A percentile compares a stretch with the other conserved stretches of the same genome.
These are phyloP conservation scores for Camarhynchus parvulus DNA, from an alignment of 2,113 vertebrate species.

Conservation along the genomic window DNA sequence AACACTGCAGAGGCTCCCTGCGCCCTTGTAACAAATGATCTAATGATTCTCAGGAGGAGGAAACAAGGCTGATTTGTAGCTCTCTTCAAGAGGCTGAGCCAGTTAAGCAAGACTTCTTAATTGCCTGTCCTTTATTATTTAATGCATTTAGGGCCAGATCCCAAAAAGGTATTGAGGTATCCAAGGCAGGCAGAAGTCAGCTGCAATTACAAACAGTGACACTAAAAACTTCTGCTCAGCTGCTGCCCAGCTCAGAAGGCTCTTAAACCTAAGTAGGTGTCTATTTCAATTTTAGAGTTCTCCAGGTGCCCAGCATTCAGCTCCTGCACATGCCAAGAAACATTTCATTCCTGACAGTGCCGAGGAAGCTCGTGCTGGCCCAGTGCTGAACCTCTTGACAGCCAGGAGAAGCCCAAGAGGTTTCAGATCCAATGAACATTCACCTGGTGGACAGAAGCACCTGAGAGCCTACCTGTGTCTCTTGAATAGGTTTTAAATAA, in stretches of 20 bases:
- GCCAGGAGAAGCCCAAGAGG: neutral
- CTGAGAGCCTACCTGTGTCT: neutral
- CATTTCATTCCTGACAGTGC: neutral
- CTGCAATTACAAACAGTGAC: neutral
- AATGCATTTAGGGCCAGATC: neutral
- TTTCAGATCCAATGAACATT: accelerated
- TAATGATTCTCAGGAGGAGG: slow-evolving; percentile 34
- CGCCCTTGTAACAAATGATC: slow-evolving; percentile 24
- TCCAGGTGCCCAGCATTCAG: neutral
- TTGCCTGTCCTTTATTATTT: slow-evolving; percentile 41
- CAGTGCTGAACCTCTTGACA: neutral
- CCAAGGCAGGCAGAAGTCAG: neutral
- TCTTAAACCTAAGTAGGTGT: slow-evolving; percentile 39
- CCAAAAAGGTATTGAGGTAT: neutral
- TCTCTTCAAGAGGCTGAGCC: slow-evolving; percentile 3
- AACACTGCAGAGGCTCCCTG: slow-evolving; percentile 5
- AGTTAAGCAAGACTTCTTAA: slow-evolving; percentile 35
- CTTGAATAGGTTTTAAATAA: neutral
- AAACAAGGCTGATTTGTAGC: slow-evolving; percentile 40
- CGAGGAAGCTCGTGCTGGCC: accelerated
- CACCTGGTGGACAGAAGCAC: neutral
- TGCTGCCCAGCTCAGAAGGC: slow-evolving; percentile 12
- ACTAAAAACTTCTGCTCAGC: slow-evolving; percentile 7
- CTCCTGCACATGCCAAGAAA: neutral
- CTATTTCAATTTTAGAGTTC: slow-evolving; percentile 34